These are phyloP conservation scores for Cherax quadricarinatus DNA, from an alignment of 1,140 invertebrate species.

Conservation along the genomic window DNA sequence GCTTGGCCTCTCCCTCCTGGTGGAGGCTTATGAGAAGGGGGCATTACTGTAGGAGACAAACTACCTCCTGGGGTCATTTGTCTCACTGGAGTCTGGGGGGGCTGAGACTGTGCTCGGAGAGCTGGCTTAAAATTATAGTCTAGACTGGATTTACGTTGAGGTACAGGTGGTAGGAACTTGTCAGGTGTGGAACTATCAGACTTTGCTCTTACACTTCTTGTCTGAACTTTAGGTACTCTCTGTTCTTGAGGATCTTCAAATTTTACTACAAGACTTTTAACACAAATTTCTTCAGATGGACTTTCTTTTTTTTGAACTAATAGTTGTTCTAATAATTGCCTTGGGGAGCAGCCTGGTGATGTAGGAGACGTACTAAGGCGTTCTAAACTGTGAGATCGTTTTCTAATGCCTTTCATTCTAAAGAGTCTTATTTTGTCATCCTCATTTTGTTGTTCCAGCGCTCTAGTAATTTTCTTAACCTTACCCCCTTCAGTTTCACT, in stretches of 20 bases:
- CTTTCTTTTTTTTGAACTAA: constrained; percentile 52
- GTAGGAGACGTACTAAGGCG: constrained; percentile 71
- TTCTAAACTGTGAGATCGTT: constrained; percentile 71
- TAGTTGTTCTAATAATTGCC: constrained; percentile 56
- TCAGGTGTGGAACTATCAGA: constrained; percentile 67
- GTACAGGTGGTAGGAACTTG: constrained; percentile 71
- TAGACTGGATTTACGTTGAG: constrained; percentile 72
- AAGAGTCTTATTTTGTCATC: constrained; percentile 52
- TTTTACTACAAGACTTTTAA: constrained; percentile 70
- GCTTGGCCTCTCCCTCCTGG: constrained; percentile 48
- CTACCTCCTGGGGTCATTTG: constrained; percentile 44
- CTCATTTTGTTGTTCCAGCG: constrained; percentile 73
- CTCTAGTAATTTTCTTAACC: constrained; percentile 75
- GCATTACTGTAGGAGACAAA: constrained; percentile 24
- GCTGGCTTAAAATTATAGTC: constrained; percentile 67
- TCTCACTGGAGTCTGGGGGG: constrained; percentile 46
- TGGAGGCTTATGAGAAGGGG: constrained; percentile 54
- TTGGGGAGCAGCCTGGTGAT: constrained; percentile 50
- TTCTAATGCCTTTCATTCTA: constrained; percentile 56
- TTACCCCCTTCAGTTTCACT: constrained; percentile 72
- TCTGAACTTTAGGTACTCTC: constrained; percentile 31
- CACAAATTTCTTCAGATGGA: constrained; percentile 67
- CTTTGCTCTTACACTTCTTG: constrained; percentile 65
- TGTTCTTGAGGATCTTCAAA: constrained; percentile 64
- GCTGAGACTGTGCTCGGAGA: constrained; percentile 65